Evolutionary conservation across 1,140 invertebrate genomes (phyloP).

Genomic region (Plodia interpunctella): DNA sequence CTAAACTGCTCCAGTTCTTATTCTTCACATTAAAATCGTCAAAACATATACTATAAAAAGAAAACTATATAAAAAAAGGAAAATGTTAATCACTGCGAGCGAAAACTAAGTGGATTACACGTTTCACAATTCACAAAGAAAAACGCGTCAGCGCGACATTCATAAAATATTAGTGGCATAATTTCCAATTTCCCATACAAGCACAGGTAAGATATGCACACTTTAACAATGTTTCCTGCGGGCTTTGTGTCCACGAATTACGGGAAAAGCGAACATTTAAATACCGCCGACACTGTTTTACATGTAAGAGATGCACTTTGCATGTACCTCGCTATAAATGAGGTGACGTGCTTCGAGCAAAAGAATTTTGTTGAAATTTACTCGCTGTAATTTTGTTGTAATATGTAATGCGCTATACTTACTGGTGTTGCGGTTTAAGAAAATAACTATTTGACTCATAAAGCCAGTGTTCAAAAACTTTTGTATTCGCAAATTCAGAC

Average conservation of each 20-base stretch:
- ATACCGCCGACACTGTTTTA: constrained; percentile 69
- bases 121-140: not conserved
- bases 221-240: constrained; percentile 60
- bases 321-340: constrained; percentile 67
- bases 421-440: no score
- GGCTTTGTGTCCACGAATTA: constrained; percentile 71
- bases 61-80: not conserved
- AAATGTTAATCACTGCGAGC: not conserved
- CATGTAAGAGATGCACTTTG: constrained; percentile 75
- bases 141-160: not conserved
- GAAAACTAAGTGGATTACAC: not conserved
- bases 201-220: constrained; percentile 47
- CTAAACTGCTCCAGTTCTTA: no score
- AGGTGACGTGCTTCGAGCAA: constrained; percentile 34
- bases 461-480: no score
- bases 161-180: constrained; percentile 13
- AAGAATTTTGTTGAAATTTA: not conserved
- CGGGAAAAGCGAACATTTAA: constrained; percentile 72
- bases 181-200: constrained; percentile 25
- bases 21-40: no score
- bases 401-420: not conserved
- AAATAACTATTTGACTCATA: no score
- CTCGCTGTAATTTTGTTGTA: not conserved
- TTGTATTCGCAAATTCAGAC: no score
- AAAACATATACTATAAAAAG: no score